Conservation (phyloP, 2,113 vertebrate species). For the Triplophysa rosa region DNA sequence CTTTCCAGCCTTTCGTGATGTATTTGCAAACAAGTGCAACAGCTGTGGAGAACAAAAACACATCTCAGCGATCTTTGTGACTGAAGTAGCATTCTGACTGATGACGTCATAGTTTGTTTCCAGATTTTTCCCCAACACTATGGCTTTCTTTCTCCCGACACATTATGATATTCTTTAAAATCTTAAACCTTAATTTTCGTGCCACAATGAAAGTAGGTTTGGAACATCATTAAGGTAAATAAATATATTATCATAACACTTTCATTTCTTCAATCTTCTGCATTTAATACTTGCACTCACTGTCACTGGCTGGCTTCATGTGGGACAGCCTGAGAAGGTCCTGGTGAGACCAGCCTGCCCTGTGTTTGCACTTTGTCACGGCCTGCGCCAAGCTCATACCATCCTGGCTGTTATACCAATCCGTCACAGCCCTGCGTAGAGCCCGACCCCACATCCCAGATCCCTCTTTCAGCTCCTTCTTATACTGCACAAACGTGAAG, state of each 20-base stretch:
- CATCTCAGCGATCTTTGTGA: background rate
- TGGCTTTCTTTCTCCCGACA: too few species aligned
- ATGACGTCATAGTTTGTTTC: too few species aligned
- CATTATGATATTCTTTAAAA: too few species aligned
- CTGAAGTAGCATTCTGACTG: background rate
- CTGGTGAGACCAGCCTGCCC: conserved; percentile 93
- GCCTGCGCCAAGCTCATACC: conserved; percentile 83
- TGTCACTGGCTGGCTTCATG: conserved; percentile 88
- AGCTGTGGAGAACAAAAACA: conserved; percentile 71
- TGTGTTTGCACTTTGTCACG: conserved; percentile 90
- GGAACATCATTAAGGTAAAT: too few species aligned
- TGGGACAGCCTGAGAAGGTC: conserved; percentile 91
- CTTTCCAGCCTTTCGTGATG: conserved; percentile 93
- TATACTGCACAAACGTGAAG: conserved; percentile 90
- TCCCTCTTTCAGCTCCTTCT: conserved; percentile 90
- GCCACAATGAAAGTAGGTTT: too few species aligned
- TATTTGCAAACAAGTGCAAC: conserved; percentile 89
- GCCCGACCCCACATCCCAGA: conserved; percentile 96
- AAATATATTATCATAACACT: too few species aligned
- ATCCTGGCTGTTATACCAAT: conserved; percentile 92
- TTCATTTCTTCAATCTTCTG: too few species aligned
- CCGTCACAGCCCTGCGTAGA: conserved; percentile 87
- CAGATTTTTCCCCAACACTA: too few species aligned
- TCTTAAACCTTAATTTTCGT: too few species aligned
- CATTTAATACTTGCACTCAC: conserved; percentile 66